Evolutionary conservation across 2,888 invertebrate species (phyloP).

Genomic region (Lochmaea crataegi): DNA sequence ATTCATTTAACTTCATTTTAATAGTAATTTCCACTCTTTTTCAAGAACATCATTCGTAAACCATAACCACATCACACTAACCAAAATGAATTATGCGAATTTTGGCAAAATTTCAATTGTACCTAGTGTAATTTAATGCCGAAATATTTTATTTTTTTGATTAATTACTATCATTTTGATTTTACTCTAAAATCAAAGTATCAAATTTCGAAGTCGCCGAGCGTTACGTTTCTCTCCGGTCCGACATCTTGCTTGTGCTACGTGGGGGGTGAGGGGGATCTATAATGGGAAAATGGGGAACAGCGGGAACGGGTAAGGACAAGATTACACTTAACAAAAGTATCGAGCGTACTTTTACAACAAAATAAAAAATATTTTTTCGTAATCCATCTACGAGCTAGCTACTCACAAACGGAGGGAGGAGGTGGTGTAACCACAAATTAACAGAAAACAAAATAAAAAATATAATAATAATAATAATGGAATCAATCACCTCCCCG

Average conservation of each 20-base stretch:
- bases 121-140: too few species aligned
- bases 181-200: too few species aligned
- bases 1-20: too few species aligned
- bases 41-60: too few species aligned
- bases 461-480: constrained; percentile 20
- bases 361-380: constrained; percentile 31
- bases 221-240: constrained; percentile 34
- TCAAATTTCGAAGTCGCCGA: constrained; percentile 12
- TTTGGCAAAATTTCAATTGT: too few species aligned
- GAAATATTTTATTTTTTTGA: too few species aligned
- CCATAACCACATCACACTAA: too few species aligned
- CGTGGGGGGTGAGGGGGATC: neutral
- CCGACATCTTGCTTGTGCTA: constrained; percentile 38
- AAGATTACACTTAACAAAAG: constrained; percentile 39
- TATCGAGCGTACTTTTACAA: constrained; percentile 32
- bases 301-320: constrained; percentile 21
- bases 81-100: too few species aligned
- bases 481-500: constrained; percentile 28
- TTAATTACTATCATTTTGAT: too few species aligned
- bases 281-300: neutral
- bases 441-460: constrained; percentile 38
- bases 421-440: constrained; percentile 14
- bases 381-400: constrained; percentile 18
- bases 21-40: too few species aligned
- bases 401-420: constrained; percentile 15